Conservation (phyloP, 1,140 invertebrate genomes). For the Calosoma granatense region DNA sequence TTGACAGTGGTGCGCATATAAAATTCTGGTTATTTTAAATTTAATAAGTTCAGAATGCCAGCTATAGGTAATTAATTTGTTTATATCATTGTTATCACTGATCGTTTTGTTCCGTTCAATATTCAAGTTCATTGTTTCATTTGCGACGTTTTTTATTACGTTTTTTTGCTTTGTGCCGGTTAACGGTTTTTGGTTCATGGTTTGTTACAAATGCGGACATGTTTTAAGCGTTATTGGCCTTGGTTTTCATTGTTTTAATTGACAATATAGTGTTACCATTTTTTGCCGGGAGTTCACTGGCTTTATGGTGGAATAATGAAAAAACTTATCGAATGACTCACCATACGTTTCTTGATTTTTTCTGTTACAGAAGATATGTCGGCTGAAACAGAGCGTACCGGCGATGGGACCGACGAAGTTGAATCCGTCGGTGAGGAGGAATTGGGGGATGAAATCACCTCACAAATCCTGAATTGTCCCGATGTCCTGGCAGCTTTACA, state of each 20-base stretch:
- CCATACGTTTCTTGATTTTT: too few species aligned
- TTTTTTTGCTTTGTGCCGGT: too few species aligned
- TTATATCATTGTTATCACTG: too few species aligned
- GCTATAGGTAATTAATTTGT: too few species aligned
- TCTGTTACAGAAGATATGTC: conserved; percentile 19
- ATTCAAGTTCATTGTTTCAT: too few species aligned
- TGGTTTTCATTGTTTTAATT: not conserved
- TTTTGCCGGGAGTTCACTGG: not conserved
- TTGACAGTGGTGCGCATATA: not conserved
- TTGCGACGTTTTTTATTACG: too few species aligned
- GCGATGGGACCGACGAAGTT: conserved; percentile 28
- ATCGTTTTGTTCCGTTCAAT: too few species aligned
- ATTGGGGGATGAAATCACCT: conserved; percentile 19
- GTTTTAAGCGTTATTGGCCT: too few species aligned
- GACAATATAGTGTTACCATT: not conserved
- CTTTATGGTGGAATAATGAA: not conserved
- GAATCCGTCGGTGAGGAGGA: conserved; percentile 31
- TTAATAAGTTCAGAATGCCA: too few species aligned
- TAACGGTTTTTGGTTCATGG: too few species aligned
- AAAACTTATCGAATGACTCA: not conserved
- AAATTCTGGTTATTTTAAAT: not conserved
- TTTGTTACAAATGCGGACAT: too few species aligned
- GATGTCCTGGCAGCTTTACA: conserved; percentile 26
- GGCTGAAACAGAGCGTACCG: conserved; percentile 24
- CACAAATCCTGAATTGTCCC: conserved; percentile 25